phyloP scores from a whole-genome alignment of 2,797 vertebrate genomes.

The Falco novaeseelandiae region DNA sequence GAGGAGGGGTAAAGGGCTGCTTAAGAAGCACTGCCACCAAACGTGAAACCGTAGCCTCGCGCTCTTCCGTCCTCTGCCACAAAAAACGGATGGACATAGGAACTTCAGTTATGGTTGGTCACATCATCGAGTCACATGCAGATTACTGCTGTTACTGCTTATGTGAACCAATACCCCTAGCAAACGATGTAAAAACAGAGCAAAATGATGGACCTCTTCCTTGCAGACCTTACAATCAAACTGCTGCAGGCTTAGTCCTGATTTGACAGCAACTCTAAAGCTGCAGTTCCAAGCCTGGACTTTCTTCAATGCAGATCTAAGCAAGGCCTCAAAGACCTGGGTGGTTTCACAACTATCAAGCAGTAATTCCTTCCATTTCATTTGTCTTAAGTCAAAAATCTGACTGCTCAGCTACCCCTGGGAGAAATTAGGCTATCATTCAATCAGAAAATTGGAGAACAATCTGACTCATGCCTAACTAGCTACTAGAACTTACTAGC shows the following conservation, averaged over 20 bases:
- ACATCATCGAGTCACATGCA: background rate
- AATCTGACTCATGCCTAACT: background rate
- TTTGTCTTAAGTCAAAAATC: background rate
- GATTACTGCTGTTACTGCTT: background rate
- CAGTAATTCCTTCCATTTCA: background rate
- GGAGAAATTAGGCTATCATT: background rate
- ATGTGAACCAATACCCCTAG: background rate
- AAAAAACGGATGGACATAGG: fast-evolving
- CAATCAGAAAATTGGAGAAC: background rate
- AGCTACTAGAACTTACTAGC: background rate
- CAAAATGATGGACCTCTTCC: background rate
- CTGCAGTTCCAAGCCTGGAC: background rate
- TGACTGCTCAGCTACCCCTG: background rate
- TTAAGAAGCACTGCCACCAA: conserved; percentile 5
- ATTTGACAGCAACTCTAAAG: background rate
- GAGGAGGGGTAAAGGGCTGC: background rate
- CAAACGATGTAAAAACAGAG: background rate
- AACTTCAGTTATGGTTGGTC: background rate
- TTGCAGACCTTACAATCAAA: background rate
- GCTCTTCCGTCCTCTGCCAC: background rate
- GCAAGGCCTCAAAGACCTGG: background rate
- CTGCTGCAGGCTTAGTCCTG: background rate
- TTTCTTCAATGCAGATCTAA: background rate
- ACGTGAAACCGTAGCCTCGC: background rate
- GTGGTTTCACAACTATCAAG: background rate